Conservation (phyloP, 2,888 invertebrate genomes). For the Eupithecia insigniata region DNA sequence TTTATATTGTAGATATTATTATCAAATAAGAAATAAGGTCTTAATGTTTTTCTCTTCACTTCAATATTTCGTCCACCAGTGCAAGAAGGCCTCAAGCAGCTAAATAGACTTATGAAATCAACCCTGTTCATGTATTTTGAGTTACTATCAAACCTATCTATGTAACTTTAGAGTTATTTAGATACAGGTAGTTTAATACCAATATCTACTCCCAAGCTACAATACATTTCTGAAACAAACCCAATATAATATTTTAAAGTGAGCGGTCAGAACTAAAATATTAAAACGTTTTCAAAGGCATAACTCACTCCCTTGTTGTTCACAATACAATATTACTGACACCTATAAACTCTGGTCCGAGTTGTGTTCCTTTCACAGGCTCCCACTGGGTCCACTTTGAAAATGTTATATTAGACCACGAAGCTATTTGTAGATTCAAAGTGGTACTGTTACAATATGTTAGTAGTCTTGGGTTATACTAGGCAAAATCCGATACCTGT, state of each 20-base stretch:
- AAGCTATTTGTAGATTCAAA: background rate
- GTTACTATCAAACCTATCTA: background rate
- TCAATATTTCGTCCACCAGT: no score
- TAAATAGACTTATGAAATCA: background rate
- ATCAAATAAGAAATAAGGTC: no score
- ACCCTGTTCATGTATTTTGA: background rate
- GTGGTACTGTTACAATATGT: background rate
- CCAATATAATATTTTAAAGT: background rate
- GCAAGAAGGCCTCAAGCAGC: no score
- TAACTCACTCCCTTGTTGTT: slow-evolving; percentile 1
- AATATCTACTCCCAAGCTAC: background rate
- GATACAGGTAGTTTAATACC: no score
- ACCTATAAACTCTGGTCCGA: background rate
- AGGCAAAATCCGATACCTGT: no score
- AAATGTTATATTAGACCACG: background rate
- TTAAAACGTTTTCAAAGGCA: background rate
- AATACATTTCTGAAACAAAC: background rate
- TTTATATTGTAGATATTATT: no score
- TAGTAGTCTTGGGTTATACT: no score
- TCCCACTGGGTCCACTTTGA: background rate
- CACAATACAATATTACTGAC: slow-evolving; percentile 4
- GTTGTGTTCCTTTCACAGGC: background rate
- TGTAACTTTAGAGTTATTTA: background rate
- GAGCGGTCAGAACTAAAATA: background rate
- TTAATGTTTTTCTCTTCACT: no score